Evolutionary conservation across 2,888 invertebrate species (phyloP).

Genomic region (Pogonocherus hispidulus): DNA sequence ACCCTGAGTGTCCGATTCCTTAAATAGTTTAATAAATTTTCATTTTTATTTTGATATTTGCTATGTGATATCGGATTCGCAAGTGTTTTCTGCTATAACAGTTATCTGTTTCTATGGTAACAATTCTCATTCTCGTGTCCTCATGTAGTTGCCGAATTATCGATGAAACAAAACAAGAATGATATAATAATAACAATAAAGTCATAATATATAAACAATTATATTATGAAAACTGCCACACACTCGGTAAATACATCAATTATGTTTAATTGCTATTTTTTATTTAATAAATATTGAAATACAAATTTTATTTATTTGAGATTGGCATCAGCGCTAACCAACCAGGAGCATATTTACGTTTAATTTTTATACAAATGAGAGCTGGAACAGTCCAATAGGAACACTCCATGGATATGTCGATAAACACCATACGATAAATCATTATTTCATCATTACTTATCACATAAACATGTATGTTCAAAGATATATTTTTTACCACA

Average conservation of each 20-base stretch:
- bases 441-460: neutral
- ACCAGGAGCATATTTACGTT: neutral
- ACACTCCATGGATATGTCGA: neutral
- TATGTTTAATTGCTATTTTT: constrained; percentile 2
- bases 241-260: constrained; percentile 3
- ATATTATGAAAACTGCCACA: constrained; percentile 1
- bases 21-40: too few relatives aligned
- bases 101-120: neutral
- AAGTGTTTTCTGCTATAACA: too few relatives aligned
- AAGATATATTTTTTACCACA: neutral
- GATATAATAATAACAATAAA: neutral
- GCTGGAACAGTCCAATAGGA: neutral
- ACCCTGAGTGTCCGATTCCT: too few relatives aligned
- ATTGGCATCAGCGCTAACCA: neutral
- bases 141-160: neutral
- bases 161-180: neutral
- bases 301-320: neutral
- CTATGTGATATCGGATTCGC: too few relatives aligned
- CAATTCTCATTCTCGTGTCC: neutral
- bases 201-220: neutral
- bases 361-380: too few relatives aligned
- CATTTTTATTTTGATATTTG: too few relatives aligned
- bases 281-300: neutral
- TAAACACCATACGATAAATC: neutral
- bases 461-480: neutral